phyloP scores from a whole-genome alignment of 2,888 invertebrate genomes.

The Aricia artaxerxes region DNA sequence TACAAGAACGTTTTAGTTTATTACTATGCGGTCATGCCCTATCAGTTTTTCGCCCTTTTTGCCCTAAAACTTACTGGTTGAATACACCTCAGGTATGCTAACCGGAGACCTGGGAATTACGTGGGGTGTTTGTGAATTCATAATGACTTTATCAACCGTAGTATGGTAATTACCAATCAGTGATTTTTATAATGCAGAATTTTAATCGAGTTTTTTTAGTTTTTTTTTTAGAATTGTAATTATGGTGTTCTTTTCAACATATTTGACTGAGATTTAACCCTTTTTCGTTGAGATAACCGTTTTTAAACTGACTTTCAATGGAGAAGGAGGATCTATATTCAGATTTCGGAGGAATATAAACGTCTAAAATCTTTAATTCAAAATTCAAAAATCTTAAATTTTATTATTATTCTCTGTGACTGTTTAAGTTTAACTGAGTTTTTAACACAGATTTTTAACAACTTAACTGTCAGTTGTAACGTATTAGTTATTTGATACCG shows the following conservation, averaged over 20 bases:
- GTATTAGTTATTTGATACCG: too few relatives aligned
- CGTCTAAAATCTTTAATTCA: too few relatives aligned
- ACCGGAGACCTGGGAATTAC: slow-evolving; percentile 13
- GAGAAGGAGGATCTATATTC: neutral
- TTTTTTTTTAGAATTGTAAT: neutral
- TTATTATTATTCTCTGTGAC: too few relatives aligned
- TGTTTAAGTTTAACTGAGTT: too few relatives aligned
- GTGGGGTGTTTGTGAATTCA: slow-evolving; percentile 9
- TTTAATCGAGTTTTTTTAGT: neutral
- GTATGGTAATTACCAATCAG: slow-evolving; percentile 9
- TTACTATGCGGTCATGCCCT: neutral
- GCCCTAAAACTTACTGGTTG: slow-evolving; percentile 14
- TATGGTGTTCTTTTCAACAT: neutral
- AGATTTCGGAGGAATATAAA: neutral
- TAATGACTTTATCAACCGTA: slow-evolving; percentile 10
- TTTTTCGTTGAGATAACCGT: neutral
- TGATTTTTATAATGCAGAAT: neutral
- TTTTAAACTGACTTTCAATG: neutral
- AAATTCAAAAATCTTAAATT: too few relatives aligned
- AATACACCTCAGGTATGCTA: slow-evolving; percentile 31
- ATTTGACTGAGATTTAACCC: neutral
- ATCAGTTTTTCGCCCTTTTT: slow-evolving; percentile 28
- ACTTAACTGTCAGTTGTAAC: too few relatives aligned
- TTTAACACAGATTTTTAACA: too few relatives aligned
- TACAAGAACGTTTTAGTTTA: neutral